Evolutionary conservation across 2,113 vertebrate species (phyloP), one percentile per base, ranked within the genome.

Genomic region (Sceloporus tristichus): DNA sequence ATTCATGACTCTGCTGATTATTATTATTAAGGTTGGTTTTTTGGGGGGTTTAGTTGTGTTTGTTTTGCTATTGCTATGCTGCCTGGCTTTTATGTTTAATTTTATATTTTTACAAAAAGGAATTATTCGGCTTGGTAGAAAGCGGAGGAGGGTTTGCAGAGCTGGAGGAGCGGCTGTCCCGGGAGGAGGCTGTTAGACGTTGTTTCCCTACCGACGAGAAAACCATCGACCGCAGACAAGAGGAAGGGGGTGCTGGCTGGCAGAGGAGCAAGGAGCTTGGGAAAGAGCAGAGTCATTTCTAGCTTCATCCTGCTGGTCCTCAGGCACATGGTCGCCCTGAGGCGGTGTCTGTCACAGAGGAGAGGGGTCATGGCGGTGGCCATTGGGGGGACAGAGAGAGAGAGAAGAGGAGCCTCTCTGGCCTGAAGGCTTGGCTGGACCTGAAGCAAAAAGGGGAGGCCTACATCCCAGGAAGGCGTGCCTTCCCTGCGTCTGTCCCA

Each of bases 21-120:
- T 96, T 94, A 93, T 97, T 96, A 97, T 84, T 97, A 96, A 62
- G 59, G 18, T 62, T 59, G 48, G 48, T 5, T 48, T 34, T 34
- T 34, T 34, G 34, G 34, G 48, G 48, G 5, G 48, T 3, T 48
- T 48, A 6, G 1, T 48, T 48, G 5, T 48, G 48, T 62, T 62
- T 59, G 96, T 97, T 97, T 93, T 94, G 88, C 96, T 98, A 97
- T 92, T 97, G 98, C 97, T 97, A 97, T 95, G 96, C 95, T 96
- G 96, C 94, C 97, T 90, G 96, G 94, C 94, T 94, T 89, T 91
- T 92, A 93, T 90, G 2, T 29, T 18, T 62, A 18, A 16, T 18
- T 62, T 62, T 14, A 48, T 48, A 48, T 59, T 59, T 62, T 62
- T 4, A 59, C 10, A 59, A 93, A 91, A 91, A 10, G n/a, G 9